Evolutionary conservation across 2,113 vertebrate species (phyloP).

Genomic region (Pelvicachromis taeniatus): DNA sequence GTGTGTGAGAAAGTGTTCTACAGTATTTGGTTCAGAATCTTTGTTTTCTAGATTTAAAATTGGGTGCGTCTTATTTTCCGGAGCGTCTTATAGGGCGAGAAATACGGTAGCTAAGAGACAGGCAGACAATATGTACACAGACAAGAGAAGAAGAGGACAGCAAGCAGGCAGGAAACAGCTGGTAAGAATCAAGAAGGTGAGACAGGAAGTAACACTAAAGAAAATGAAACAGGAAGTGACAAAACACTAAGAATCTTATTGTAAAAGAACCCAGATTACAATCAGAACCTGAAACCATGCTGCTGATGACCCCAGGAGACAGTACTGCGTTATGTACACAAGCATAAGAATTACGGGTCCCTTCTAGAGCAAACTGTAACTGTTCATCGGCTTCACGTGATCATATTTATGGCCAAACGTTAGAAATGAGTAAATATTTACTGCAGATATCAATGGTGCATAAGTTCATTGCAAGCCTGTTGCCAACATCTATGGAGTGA

Average conservation of each 20-base stretch:
- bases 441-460: constrained; percentile 16
- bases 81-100: too few species aligned
- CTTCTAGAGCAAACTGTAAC: background rate
- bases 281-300: background rate
- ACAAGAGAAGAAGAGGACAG: background rate
- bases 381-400: background rate
- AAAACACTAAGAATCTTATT: background rate
- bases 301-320: too few species aligned
- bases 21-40: too few species aligned
- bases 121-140: background rate
- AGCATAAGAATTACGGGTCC: background rate
- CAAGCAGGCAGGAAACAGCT: background rate
- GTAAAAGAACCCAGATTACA: background rate
- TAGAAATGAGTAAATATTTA: background rate
- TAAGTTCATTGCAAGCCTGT: constrained; percentile 40
- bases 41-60: too few species aligned
- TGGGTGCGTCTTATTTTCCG: too few species aligned
- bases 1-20: too few species aligned
- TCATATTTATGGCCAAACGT: background rate
- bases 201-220: background rate
- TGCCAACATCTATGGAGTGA: constrained; percentile 42
- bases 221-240: background rate
- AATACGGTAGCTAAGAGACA: too few species aligned
- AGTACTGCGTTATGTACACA: background rate
- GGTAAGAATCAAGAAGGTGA: background rate